Conservation (phyloP, 2,113 vertebrate genomes). For the Melanocharis versteri region DNA sequence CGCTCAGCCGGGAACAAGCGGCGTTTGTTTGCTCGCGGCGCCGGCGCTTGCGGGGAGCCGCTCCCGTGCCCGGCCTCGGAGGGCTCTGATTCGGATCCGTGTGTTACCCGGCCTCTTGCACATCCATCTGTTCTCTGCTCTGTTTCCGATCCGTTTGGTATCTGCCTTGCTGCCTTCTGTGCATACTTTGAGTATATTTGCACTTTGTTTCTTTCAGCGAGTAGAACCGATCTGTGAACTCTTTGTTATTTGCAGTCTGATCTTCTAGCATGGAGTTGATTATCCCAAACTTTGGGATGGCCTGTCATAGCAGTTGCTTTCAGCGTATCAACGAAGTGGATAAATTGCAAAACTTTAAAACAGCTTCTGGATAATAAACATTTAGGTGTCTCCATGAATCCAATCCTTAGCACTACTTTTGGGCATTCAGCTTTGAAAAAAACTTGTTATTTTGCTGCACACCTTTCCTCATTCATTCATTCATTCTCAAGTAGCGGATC, state of each 20-base stretch:
- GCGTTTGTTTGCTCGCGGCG: not conserved
- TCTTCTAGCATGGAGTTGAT: not conserved
- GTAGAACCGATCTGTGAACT: not conserved
- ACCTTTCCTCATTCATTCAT: not conserved
- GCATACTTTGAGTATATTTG: not conserved
- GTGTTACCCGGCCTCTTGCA: not conserved
- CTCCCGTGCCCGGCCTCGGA: not conserved
- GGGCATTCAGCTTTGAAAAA: not conserved
- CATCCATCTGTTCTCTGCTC: accelerated
- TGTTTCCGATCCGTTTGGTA: not conserved
- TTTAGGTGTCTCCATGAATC: not conserved
- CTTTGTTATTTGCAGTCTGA: not conserved
- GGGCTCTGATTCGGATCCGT: accelerated
- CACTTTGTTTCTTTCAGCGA: not conserved
- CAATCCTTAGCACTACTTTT: not conserved
- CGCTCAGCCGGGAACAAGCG: not conserved
- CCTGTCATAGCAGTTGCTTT: not conserved
- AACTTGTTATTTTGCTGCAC: not conserved
- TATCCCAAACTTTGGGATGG: not conserved
- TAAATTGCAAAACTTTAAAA: not conserved
- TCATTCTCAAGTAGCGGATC: not conserved
- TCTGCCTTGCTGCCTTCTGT: not conserved
- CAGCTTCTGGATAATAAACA: not conserved
- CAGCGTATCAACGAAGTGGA: not conserved
- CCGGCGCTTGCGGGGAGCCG: not conserved